Evolutionary conservation across 2,888 invertebrate species (phyloP).

Genomic region (Synergus umbraculus): DNA sequence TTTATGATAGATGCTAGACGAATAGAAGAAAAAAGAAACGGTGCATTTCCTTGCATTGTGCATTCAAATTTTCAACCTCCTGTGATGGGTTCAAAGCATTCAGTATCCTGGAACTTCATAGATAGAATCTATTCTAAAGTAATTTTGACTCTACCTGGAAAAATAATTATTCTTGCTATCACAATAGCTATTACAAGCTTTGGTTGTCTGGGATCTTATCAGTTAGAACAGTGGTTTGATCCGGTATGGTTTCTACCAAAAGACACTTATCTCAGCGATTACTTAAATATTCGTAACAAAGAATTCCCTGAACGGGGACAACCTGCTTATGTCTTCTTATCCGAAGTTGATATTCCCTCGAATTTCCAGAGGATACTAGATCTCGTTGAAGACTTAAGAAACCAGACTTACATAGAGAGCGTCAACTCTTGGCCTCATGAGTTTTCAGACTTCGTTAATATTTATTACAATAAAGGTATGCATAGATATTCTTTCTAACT

Average conservation of each 20-base stretch:
- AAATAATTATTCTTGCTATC: constrained; percentile 81
- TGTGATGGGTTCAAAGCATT: constrained; percentile 79
- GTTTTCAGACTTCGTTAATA: constrained; percentile 82
- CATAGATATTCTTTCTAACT: background rate
- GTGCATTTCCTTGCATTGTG: constrained; percentile 83
- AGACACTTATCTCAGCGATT: constrained; percentile 83
- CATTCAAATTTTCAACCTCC: constrained; percentile 80
- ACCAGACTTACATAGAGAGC: constrained; percentile 79
- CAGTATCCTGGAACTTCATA: constrained; percentile 80
- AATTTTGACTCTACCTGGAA: constrained; percentile 83
- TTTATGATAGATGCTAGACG: constrained; percentile 85
- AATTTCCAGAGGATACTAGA: constrained; percentile 81
- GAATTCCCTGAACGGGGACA: constrained; percentile 84
- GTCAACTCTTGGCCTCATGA: constrained; percentile 83
- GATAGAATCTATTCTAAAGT: constrained; percentile 82
- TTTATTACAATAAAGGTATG: constrained; percentile 80
- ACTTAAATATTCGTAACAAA: constrained; percentile 79
- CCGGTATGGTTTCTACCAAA: constrained; percentile 89
- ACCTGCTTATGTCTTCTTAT: constrained; percentile 83
- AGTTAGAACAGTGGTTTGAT: constrained; percentile 88
- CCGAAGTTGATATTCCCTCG: constrained; percentile 81
- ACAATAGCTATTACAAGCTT: constrained; percentile 81
- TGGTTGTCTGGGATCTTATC: constrained; percentile 82
- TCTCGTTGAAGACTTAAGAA: constrained; percentile 79
- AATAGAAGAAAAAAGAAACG: constrained; percentile 82